A percentile compares a stretch with the other conserved stretches of the same genome.
Evolutionary conservation across 2,888 invertebrate genomes (phyloP).

Genomic region (Seira musarum): DNA sequence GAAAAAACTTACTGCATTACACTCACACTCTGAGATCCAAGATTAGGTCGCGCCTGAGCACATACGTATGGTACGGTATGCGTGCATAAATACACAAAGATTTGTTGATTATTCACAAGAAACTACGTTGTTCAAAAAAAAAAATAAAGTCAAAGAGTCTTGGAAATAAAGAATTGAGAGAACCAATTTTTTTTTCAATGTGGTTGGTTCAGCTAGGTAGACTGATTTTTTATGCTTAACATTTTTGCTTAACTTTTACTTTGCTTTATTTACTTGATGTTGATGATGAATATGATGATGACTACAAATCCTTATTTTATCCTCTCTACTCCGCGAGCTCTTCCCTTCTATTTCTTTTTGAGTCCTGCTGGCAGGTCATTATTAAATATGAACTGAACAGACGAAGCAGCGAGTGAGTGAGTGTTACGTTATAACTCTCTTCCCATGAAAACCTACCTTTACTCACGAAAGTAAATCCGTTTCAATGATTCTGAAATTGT

Average conservation of each 20-base stretch:
- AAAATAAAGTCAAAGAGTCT: not conserved
- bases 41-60: conserved; percentile 13
- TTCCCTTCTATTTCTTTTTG: not conserved
- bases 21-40: conserved; percentile 14
- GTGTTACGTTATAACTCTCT: not conserved
- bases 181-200: not conserved
- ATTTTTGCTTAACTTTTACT: conserved; percentile 47
- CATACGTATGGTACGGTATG: conserved; percentile 9
- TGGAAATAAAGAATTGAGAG: not conserved
- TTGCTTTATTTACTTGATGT: conserved; percentile 43
- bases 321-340: conserved; percentile 10
- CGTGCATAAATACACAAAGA: conserved; percentile 42
- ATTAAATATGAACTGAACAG: conserved; percentile 50
- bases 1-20: conserved; percentile 11
- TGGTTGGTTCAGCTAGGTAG: not conserved
- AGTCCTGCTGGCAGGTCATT: conserved; percentile 41
- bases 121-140: not conserved
- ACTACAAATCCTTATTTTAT: conserved; percentile 20
- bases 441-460: not conserved
- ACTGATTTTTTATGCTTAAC: conserved; percentile 1
- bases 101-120: conserved; percentile 43
- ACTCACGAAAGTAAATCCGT: conserved; percentile 1
- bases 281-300: conserved; percentile 29
- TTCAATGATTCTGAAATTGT: conserved; percentile 1
- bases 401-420: conserved; percentile 25